Evolutionary conservation across 2,797 vertebrate genomes (phyloP).

Genomic region (Anas flavirostris): DNA sequence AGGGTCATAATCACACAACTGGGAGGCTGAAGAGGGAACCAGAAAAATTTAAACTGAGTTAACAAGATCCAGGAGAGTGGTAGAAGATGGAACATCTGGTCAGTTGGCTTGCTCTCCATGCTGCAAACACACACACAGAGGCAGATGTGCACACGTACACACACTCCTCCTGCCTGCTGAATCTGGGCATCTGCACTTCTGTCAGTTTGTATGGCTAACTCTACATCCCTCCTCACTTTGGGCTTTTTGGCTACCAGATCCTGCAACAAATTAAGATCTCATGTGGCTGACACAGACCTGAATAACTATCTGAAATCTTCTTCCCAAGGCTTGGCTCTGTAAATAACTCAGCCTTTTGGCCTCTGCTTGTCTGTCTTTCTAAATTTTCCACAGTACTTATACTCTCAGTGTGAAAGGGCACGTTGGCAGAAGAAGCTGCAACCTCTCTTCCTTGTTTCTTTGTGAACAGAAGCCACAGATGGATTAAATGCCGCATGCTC

Average conservation of each 20-base stretch:
- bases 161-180: not conserved
- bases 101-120: not conserved
- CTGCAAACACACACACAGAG: not conserved
- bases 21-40: not conserved
- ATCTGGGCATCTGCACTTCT: not conserved
- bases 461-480: not conserved
- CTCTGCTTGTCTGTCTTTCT: not conserved
- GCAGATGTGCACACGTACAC: not conserved
- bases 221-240: not conserved
- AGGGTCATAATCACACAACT: not conserved
- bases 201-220: not conserved
- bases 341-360: not conserved
- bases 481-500: not conserved
- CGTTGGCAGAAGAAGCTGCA: not conserved
- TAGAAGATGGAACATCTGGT: not conserved
- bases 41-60: not conserved
- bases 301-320: not conserved
- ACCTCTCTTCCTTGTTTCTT: not conserved
- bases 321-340: not conserved
- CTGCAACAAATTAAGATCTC: not conserved
- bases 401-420: not conserved
- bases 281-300: not conserved
- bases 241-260: not conserved
- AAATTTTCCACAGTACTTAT: not conserved
- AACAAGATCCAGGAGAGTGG: not conserved